These are phyloP conservation scores for Chauna torquata DNA, from an alignment of 2,113 vertebrate genomes.

Conservation along the genomic window DNA sequence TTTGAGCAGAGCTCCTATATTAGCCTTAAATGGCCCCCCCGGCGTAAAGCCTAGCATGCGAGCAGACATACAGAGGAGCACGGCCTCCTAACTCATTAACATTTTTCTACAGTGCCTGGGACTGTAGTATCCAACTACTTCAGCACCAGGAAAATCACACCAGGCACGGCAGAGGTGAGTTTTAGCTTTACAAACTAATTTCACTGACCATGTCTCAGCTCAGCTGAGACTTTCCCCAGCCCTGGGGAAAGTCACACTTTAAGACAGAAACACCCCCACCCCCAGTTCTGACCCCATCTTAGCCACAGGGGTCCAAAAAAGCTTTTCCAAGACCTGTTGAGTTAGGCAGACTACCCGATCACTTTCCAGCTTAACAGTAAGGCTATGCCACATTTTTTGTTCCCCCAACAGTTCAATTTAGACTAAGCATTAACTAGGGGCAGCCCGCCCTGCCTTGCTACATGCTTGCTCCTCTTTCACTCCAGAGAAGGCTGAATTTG, in stretches of 20 bases:
- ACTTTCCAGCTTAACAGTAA: neutral
- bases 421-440: neutral
- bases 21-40: accelerated
- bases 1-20: neutral
- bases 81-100: accelerated
- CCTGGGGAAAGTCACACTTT: no score
- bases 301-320: no score
- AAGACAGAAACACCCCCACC: no score
- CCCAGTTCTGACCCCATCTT: neutral
- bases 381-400: neutral
- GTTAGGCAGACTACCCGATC: no score
- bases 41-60: no score
- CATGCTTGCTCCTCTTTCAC: neutral
- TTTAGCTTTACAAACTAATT: no score
- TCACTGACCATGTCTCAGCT: neutral
- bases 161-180: no score
- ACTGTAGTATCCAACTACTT: no score
- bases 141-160: neutral
- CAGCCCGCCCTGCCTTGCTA: neutral
- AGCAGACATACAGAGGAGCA: no score
- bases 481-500: neutral
- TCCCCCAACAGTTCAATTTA: accelerated
- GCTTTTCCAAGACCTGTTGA: no score
- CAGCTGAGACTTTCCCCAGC: no score
- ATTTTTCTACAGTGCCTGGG: no score